Percentiles rank a stretch among this genome's conserved stretches.
Evolutionary conservation across 2,113 vertebrate genomes (phyloP).

Genomic region (Varanus komodoensis): DNA sequence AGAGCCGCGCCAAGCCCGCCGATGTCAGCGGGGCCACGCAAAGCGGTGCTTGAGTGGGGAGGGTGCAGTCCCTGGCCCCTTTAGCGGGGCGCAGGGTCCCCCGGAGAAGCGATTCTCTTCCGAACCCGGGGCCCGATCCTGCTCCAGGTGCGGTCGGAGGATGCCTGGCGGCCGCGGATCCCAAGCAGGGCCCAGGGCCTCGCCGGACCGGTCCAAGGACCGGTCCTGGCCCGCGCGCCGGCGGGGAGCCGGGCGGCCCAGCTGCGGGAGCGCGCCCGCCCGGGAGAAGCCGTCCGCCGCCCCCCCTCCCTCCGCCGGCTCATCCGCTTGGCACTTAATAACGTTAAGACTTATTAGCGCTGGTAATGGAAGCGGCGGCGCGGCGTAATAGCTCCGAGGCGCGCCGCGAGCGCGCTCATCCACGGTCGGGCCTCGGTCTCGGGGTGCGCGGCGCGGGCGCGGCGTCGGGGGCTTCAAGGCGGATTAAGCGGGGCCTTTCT

Average conservation of each 20-base stretch:
- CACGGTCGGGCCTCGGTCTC: slow-evolving; percentile 92
- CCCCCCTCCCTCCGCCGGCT: slow-evolving; percentile 44
- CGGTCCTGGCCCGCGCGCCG: too few species aligned
- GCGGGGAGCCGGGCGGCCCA: too few species aligned
- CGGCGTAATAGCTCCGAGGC: slow-evolving; percentile 94
- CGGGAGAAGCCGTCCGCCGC: slow-evolving; percentile 60
- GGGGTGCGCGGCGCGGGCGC: slow-evolving; percentile 92
- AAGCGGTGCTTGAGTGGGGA: not conserved
- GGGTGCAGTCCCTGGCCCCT: not conserved
- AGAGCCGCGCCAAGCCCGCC: not conserved
- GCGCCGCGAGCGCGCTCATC: slow-evolving; percentile 97
- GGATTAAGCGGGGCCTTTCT: slow-evolving; percentile 99
- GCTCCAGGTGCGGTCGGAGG: too few species aligned
- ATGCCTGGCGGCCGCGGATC: too few species aligned
- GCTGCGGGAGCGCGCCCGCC: too few species aligned
- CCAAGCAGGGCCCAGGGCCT: too few species aligned
- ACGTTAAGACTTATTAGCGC: slow-evolving; percentile 98
- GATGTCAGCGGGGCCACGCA: not conserved
- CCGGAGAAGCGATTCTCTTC: too few species aligned
- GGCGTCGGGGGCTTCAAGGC: slow-evolving; percentile 96
- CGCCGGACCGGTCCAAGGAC: too few species aligned
- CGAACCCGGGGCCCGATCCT: too few species aligned
- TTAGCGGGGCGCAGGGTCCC: too few species aligned
- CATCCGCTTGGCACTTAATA: slow-evolving; percentile 93
- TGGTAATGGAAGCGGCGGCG: slow-evolving; percentile 90